These are phyloP conservation scores for Anthoscopus minutus DNA, from an alignment of 2,113 vertebrate genomes.

Conservation along the genomic window DNA sequence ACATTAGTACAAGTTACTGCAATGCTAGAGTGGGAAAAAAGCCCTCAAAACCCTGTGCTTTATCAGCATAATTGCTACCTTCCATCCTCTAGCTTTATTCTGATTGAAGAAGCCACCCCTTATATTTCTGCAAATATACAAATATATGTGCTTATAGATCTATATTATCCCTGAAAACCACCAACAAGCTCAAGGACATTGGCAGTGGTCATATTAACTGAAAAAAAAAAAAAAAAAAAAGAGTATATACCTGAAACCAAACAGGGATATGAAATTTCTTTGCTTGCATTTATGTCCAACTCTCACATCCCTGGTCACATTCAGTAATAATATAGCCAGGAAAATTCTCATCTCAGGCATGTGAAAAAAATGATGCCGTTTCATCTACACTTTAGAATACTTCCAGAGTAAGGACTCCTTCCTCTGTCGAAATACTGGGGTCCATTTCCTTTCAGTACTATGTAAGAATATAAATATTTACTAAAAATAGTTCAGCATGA, in stretches of 20 bases:
- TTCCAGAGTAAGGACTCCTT: background rate
- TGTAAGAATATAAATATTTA: conserved; percentile 34
- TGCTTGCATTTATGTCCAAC: background rate
- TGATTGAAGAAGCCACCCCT: no score
- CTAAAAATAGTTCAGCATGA: conserved; percentile 43
- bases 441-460: background rate
- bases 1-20: background rate
- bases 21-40: background rate
- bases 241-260: background rate
- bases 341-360: background rate
- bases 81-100: no score
- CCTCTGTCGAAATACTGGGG: background rate
- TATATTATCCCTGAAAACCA: no score
- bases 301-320: background rate
- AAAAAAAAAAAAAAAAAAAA: background rate
- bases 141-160: no score
- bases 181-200: background rate
- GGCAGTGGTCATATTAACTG: background rate
- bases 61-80: background rate
- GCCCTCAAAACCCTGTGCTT: background rate
- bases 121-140: no score
- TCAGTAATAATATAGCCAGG: background rate
- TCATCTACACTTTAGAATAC: background rate
- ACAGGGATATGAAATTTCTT: background rate
- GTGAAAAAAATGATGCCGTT: background rate